Conservation (phyloP, 2,797 vertebrate species). For the Diglossa cyanea region DNA sequence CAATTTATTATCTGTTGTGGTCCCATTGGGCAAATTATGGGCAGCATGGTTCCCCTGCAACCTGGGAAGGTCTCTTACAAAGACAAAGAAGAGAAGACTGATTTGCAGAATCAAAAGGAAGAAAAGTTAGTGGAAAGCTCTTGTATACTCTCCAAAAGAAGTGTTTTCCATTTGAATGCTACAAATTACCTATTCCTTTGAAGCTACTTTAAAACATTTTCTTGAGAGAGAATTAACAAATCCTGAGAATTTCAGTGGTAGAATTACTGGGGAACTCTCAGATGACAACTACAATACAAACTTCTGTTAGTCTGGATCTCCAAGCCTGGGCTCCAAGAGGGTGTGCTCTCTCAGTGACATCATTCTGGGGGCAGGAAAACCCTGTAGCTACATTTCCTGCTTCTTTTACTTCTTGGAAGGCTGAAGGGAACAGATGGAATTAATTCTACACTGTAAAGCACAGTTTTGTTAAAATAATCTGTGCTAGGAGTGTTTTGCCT, state of each 20-base stretch:
- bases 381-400: neutral
- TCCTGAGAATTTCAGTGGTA: neutral
- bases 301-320: neutral
- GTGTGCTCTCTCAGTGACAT: neutral
- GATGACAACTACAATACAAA: fast-evolving
- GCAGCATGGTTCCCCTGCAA: neutral
- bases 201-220: neutral
- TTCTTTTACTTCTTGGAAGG: neutral
- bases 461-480: neutral
- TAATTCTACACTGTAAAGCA: neutral
- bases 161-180: neutral
- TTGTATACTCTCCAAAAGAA: neutral
- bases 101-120: neutral
- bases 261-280: neutral
- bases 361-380: neutral
- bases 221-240: neutral
- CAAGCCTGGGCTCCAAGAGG: neutral
- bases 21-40: neutral
- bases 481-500: neutral
- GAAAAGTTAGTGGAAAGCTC: neutral
- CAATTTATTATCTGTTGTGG: neutral
- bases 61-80: neutral
- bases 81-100: neutral
- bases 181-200: neutral
- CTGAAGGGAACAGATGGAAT: neutral